These are phyloP conservation scores for Xanthorhoe designata DNA, from an alignment of 2,888 invertebrate species.

Conservation along the genomic window DNA sequence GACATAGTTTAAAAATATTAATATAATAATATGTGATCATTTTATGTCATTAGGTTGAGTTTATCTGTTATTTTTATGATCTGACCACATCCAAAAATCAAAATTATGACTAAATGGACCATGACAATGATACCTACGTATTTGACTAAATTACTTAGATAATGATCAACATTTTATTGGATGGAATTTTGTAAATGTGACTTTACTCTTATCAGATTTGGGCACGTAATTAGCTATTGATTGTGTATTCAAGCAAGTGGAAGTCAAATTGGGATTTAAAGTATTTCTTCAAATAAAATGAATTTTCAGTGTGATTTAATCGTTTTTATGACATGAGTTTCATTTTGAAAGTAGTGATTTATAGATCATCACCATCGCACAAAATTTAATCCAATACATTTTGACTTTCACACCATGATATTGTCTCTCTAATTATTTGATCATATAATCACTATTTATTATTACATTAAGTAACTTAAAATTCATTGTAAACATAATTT, in stretches of 20 bases:
- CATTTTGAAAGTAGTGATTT: slow-evolving; percentile 29
- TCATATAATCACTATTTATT: slow-evolving; percentile 84
- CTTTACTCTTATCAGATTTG: slow-evolving; percentile 67
- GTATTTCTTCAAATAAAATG: slow-evolving; percentile 24
- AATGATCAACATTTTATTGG: slow-evolving; percentile 83
- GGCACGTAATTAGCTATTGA: slow-evolving; percentile 61
- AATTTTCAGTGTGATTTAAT: slow-evolving; percentile 35
- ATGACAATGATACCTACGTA: slow-evolving; percentile 66
- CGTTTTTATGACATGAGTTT: slow-evolving; percentile 32
- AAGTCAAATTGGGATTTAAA: slow-evolving; percentile 59
- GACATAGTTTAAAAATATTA: slow-evolving; percentile 39
- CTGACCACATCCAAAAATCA: slow-evolving; percentile 47
- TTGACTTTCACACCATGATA: slow-evolving; percentile 77
- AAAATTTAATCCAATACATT: slow-evolving; percentile 52
- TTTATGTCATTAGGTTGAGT: slow-evolving; percentile 29
- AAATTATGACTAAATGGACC: slow-evolving; percentile 72
- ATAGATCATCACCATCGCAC: slow-evolving; percentile 47
- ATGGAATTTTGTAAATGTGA: slow-evolving; percentile 67
- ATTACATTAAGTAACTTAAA: slow-evolving; percentile 83
- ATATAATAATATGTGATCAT: slow-evolving; percentile 30
- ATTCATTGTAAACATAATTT: slow-evolving; percentile 80
- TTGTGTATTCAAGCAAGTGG: slow-evolving; percentile 62
- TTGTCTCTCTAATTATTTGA: slow-evolving; percentile 82
- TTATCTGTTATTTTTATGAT: slow-evolving; percentile 20
- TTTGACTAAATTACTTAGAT: slow-evolving; percentile 58